Conservation (phyloP, 2,113 vertebrate species). For the Sinocyclocheilus maitianheensis region DNA sequence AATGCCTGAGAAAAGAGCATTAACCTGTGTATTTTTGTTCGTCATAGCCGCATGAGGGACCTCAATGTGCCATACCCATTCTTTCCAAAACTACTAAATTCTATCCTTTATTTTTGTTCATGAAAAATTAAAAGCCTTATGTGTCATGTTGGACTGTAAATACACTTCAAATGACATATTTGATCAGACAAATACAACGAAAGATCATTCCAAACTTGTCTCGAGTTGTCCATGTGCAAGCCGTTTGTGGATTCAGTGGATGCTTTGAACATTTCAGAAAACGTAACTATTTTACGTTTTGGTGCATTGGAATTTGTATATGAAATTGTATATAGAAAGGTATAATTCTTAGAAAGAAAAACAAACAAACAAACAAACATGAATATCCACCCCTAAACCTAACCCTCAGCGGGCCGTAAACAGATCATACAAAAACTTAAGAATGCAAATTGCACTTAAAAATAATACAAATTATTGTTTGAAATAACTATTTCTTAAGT, state of each 20-base stretch:
- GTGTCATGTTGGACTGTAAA: constrained; percentile 80
- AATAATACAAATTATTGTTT: too few relatives aligned
- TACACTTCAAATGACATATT: constrained; percentile 81
- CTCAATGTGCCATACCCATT: constrained; percentile 65
- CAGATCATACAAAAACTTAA: too few relatives aligned
- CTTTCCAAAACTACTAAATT: constrained; percentile 42
- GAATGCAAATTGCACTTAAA: too few relatives aligned
- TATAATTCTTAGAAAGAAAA: too few relatives aligned
- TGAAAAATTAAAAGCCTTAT: constrained; percentile 36
- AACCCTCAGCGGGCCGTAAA: not conserved
- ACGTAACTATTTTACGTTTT: too few relatives aligned
- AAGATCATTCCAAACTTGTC: constrained; percentile 57
- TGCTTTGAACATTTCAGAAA: not conserved
- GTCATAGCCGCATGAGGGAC: constrained; percentile 82
- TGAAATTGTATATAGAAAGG: too few relatives aligned
- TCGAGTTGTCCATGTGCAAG: constrained; percentile 21
- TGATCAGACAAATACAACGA: constrained; percentile 86
- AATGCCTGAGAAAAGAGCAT: constrained; percentile 73
- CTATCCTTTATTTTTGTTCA: constrained; percentile 41
- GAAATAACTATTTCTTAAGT: too few relatives aligned
- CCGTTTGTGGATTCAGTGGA: not conserved
- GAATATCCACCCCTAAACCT: too few relatives aligned
- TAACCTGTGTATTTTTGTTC: constrained; percentile 70
- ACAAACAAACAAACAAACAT: too few relatives aligned
- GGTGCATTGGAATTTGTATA: too few relatives aligned